Conservation (phyloP, 1,140 invertebrate genomes). For the Leptinotarsa texana region DNA sequence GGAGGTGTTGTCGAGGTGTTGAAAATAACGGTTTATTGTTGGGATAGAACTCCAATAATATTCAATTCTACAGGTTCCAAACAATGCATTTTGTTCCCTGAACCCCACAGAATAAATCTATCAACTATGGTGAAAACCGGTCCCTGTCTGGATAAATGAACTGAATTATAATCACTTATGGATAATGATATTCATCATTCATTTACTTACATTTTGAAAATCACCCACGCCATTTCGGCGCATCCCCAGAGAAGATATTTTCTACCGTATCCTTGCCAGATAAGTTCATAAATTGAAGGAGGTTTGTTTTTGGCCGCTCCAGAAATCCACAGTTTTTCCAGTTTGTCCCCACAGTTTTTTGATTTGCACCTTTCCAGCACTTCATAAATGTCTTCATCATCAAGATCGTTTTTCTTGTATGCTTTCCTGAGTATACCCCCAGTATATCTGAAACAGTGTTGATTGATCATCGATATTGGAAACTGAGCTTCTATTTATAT, state of each 20-base stretch:
- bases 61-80: too few relatives aligned
- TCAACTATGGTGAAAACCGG: too few relatives aligned
- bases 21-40: too few relatives aligned
- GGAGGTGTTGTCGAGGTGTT: too few relatives aligned
- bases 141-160: too few relatives aligned
- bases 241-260: conserved; percentile 7
- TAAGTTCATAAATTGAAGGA: not conserved
- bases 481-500: not conserved
- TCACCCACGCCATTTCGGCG: not conserved
- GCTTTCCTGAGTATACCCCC: conserved; percentile 9
- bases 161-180: too few relatives aligned
- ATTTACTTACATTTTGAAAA: not conserved
- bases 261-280: conserved; percentile 1
- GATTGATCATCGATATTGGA: too few relatives aligned
- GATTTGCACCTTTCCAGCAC: conserved; percentile 4
- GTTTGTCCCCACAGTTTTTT: conserved; percentile 2
- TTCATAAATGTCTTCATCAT: conserved; percentile 16
- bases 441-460: conserved; percentile 10
- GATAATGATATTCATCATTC: too few relatives aligned
- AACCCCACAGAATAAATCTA: too few relatives aligned
- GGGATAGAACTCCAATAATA: too few relatives aligned
- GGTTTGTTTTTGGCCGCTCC: not conserved
- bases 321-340: conserved; percentile 15
- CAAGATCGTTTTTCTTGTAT: conserved; percentile 9
- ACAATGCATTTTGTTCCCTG: too few relatives aligned